Evolutionary conservation across 2,797 vertebrate genomes (phyloP).

Genomic region (Pangasius djambal): DNA sequence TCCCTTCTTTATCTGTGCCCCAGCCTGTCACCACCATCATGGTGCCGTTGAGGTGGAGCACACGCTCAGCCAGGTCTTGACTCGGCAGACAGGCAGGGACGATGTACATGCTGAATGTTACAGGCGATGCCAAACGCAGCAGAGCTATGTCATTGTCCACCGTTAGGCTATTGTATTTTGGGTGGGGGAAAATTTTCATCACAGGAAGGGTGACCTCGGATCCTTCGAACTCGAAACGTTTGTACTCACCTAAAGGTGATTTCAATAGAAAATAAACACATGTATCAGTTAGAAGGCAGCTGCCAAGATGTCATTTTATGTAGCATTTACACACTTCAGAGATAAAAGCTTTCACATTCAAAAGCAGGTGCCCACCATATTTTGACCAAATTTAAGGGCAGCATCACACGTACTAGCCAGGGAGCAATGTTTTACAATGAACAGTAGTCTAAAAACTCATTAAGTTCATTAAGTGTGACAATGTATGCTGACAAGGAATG

Average conservation of each 20-base stretch:
- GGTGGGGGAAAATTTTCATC: constrained; percentile 70
- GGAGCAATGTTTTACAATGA: background rate
- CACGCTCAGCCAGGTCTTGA: constrained; percentile 77
- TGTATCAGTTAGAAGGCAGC: background rate
- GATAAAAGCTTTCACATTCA: background rate
- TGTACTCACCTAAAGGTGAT: constrained; percentile 71
- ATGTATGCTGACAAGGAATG: background rate
- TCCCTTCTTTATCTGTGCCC: constrained; percentile 71
- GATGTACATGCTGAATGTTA: constrained; percentile 75
- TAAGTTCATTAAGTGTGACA: background rate
- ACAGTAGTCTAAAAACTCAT: background rate
- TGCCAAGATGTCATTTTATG: background rate
- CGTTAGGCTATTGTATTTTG: constrained; percentile 71
- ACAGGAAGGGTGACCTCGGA: constrained; percentile 78
- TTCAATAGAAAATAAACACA: background rate
- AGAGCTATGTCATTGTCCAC: constrained; percentile 88
- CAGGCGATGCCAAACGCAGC: constrained; percentile 78
- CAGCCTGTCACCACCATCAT: constrained; percentile 86
- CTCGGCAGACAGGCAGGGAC: constrained; percentile 85
- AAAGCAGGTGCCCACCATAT: background rate
- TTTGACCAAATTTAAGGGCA: background rate
- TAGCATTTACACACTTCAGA: background rate
- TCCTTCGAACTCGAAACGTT: constrained; percentile 68
- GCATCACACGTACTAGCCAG: background rate
- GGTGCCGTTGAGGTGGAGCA: constrained; percentile 80